Percentiles rank a stretch among this genome's conserved stretches.
phyloP scores from a whole-genome alignment of 2,888 invertebrate species.

The Polymixis flavicincta region DNA sequence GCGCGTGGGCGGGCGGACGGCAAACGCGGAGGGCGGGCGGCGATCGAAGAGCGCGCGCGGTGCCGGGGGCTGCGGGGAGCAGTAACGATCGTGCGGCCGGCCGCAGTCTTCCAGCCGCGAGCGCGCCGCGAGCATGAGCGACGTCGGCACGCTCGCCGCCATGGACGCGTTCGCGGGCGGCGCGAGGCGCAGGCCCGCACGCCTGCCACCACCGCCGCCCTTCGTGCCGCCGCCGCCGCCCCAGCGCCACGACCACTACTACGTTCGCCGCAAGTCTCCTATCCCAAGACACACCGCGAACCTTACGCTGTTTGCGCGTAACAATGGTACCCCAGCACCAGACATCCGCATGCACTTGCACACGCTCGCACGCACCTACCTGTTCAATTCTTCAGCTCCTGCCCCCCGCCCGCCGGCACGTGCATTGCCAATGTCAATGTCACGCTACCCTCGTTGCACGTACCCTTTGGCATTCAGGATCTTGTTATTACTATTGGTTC shows the following conservation, averaged over 20 bases:
- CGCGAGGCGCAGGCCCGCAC: slow-evolving; percentile 87
- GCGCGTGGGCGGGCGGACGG: slow-evolving; percentile 86
- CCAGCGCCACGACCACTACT: slow-evolving; percentile 88
- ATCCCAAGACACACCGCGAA: slow-evolving; percentile 84
- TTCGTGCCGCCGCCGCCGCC: slow-evolving; percentile 88
- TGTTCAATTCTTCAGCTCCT: slow-evolving; percentile 44
- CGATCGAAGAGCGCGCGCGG: slow-evolving; percentile 89
- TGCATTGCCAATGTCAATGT: slow-evolving; percentile 82
- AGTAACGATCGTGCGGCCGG: slow-evolving; percentile 83
- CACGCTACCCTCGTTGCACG: slow-evolving; percentile 73
- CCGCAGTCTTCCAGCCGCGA: slow-evolving; percentile 89
- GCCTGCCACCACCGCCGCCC: slow-evolving; percentile 88
- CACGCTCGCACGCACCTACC: slow-evolving; percentile 63
- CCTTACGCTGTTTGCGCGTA: slow-evolving; percentile 88
- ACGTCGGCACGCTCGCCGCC: slow-evolving; percentile 90
- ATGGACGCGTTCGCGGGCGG: slow-evolving; percentile 90
- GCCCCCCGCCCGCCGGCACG: slow-evolving; percentile 63
- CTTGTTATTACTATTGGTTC: slow-evolving; percentile 33
- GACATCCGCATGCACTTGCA: slow-evolving; percentile 71
- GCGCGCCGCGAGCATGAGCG: slow-evolving; percentile 89
- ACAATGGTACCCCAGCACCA: slow-evolving; percentile 82
- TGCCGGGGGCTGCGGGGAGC: slow-evolving; percentile 79
- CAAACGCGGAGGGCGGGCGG: slow-evolving; percentile 86
- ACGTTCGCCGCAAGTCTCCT: slow-evolving; percentile 89
- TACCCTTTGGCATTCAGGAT: slow-evolving; percentile 55